A percentile compares a stretch with the other conserved stretches of the same genome.
Evolutionary conservation across 2,797 vertebrate species (phyloP).

Genomic region (Pteropus rufus): DNA sequence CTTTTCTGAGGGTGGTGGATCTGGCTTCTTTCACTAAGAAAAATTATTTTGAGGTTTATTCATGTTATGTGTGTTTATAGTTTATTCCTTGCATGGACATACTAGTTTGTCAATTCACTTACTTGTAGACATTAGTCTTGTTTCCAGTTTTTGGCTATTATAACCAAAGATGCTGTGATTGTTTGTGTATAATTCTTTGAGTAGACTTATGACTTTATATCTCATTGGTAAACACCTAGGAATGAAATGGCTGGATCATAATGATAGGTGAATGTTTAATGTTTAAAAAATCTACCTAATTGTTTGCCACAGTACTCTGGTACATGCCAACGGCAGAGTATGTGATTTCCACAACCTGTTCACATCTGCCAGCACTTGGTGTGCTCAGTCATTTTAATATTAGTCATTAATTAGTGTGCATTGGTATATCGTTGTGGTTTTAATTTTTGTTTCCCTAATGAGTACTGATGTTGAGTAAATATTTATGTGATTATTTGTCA

Average conservation of each 20-base stretch:
- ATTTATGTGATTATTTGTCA: neutral
- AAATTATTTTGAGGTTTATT: neutral
- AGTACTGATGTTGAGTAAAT: neutral
- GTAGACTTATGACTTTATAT: neutral
- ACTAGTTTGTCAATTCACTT: neutral
- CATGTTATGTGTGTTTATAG: neutral
- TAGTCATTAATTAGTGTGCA: neutral
- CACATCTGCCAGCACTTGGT: neutral
- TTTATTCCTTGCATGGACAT: neutral
- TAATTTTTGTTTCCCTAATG: neutral
- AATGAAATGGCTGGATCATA: neutral
- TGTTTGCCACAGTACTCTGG: neutral
- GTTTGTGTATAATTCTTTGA: neutral
- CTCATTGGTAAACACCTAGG: neutral
- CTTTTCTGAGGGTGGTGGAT: neutral
- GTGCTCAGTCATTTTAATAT: neutral
- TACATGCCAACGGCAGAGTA: neutral
- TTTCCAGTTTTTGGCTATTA: neutral
- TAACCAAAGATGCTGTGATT: neutral
- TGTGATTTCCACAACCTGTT: neutral
- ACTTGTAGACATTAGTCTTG: neutral
- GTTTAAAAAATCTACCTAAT: neutral
- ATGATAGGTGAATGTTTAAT: neutral
- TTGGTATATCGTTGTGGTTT: too few relatives aligned
- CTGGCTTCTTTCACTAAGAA: neutral